phyloP scores from a whole-genome alignment of 2,888 invertebrate species.

The Drosophila pegasa region DNA sequence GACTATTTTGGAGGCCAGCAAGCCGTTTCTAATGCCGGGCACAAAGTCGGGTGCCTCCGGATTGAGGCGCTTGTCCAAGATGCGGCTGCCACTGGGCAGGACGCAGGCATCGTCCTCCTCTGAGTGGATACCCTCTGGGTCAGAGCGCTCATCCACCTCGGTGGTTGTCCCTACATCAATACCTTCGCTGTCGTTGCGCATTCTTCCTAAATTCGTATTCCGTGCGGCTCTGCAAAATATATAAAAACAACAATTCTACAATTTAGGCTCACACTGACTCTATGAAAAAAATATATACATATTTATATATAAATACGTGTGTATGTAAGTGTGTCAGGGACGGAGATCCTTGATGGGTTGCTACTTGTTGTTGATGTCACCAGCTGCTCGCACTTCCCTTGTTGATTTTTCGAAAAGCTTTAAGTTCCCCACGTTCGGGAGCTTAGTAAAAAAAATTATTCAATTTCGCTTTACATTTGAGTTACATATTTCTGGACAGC shows the following conservation, averaged over 20 bases:
- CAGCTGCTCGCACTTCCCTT: slow-evolving; percentile 11
- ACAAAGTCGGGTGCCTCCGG: slow-evolving; percentile 69
- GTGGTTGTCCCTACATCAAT: slow-evolving; percentile 20
- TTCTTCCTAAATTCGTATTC: slow-evolving; percentile 22
- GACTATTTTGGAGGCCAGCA: slow-evolving; percentile 43
- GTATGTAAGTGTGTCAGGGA: neutral
- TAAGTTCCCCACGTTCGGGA: slow-evolving; percentile 11
- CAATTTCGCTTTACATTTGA: slow-evolving; percentile 7
- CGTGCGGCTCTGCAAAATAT: slow-evolving; percentile 2
- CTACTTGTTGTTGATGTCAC: neutral
- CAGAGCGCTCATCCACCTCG: slow-evolving; percentile 3
- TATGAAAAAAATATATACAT: slow-evolving; percentile 2
- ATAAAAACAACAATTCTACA: neutral
- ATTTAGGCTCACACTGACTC: slow-evolving; percentile 6
- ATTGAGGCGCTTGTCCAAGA: slow-evolving; percentile 56
- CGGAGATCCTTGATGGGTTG: neutral
- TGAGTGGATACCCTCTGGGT: slow-evolving; percentile 3
- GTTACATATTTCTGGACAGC: slow-evolving; percentile 13
- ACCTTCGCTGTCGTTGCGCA: slow-evolving; percentile 27
- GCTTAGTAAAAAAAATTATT: slow-evolving; percentile 8
- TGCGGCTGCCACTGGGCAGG: slow-evolving; percentile 35
- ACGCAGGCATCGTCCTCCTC: neutral
- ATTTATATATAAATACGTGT: too few relatives aligned
- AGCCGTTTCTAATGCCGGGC: slow-evolving; percentile 32
- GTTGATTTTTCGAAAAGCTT: slow-evolving; percentile 1